Conservation (phyloP, 1,140 invertebrate genomes). For the Atta cephalotes region DNA sequence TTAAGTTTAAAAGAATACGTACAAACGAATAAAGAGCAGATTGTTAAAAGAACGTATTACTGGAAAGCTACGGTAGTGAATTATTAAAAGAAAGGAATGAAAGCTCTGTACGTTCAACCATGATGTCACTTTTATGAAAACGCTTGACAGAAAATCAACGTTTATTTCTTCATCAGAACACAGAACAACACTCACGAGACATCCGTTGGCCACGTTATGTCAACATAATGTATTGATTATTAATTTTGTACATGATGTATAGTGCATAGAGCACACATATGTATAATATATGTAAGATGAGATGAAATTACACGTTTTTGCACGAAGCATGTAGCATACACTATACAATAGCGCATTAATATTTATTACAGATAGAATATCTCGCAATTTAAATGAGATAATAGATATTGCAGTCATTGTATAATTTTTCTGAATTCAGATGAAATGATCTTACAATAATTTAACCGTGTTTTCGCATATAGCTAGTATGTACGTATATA, state of each 20-base stretch:
- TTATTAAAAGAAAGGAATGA: constrained; percentile 2
- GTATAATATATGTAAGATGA: constrained; percentile 7
- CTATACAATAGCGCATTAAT: background rate
- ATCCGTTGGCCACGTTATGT: background rate
- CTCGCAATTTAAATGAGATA: constrained; percentile 5
- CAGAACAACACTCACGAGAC: background rate
- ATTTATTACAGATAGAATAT: background rate
- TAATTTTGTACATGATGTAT: background rate
- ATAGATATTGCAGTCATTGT: background rate
- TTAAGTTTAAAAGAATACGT: background rate
- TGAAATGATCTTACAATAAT: background rate
- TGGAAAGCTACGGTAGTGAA: background rate
- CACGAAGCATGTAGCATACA: background rate
- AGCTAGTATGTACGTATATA: background rate
- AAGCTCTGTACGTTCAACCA: background rate
- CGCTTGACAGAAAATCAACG: background rate
- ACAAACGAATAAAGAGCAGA: background rate
- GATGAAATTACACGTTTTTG: constrained; percentile 16
- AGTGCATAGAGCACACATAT: background rate
- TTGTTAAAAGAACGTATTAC: background rate
- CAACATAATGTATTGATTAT: constrained; percentile 16
- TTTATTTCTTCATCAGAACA: background rate
- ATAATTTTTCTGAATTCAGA: background rate
- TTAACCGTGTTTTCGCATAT: background rate
- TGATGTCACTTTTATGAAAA: constrained; percentile 14